Evolutionary conservation across 2,888 invertebrate genomes (phyloP), one percentile per base, ranked within the genome.

Genomic region (Therioaphis trifolii): DNA sequence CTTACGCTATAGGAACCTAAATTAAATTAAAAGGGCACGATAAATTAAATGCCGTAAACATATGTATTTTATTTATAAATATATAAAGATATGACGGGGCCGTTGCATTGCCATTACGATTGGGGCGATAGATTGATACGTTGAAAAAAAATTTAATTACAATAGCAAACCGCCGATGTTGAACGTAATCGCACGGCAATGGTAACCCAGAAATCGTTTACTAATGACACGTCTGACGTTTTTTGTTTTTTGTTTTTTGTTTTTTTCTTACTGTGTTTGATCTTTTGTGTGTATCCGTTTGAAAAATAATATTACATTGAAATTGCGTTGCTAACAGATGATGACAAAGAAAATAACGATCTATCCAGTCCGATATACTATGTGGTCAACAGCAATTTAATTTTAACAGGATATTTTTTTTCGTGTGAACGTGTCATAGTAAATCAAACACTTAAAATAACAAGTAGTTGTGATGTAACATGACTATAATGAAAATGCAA

Each of bases 1-100:
- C 80, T 82, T 82, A 82, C 35, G 18, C 72, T 82, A 82, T 82
- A 82, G 80, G 80, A 82, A 82, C 80, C 80, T 82, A 82, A 71
- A 82, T 82, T 74, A 74, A 82, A 82, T 58, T 43, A 43, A 71
- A 79, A 58, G 40, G 52, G 43, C 46, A 72, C 49, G 35, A 82
- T 55, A 58, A 69, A 69, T 58, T n/a, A 46, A 82, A 72, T 72
- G 35, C 72, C 71, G 9, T 61, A 43, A 46, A 55, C 27, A 79
- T 52, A 27, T 27, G 49, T 29, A n/a, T 4, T 4, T 58, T 58
- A 74, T 46, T 18, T 46, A 49, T 46, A 46, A 1, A 21, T 66
- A 77, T 61, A 46, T n/a, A 27, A 68, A 71, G 63, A 21, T 80
- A 78, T 52, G 43, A 40, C 52, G 27, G 29, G 29, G 21, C 2